A percentile compares a stretch with the other conserved stretches of the same genome.
Evolutionary conservation across 2,113 vertebrate species (phyloP).

Genomic region (Oceanites oceanicus): DNA sequence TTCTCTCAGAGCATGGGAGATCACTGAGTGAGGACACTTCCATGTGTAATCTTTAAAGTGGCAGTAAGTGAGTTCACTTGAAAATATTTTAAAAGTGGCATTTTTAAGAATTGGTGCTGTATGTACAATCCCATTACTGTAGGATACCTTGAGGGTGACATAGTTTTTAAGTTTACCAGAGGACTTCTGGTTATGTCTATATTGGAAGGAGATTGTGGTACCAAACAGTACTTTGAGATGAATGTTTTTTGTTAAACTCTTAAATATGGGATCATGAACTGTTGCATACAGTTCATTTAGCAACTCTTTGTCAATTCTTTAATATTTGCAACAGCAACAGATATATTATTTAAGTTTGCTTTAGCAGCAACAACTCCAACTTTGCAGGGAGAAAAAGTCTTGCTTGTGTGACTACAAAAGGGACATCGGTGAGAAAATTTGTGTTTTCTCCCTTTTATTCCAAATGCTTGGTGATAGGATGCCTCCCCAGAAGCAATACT

Average conservation of each 20-base stretch:
- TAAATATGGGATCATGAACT: background rate
- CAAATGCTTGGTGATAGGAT: fast-evolving
- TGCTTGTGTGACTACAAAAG: background rate
- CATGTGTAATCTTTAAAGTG: slow-evolving; percentile 39
- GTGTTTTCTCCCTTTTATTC: background rate
- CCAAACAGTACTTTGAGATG: background rate
- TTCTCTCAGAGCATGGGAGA: slow-evolving; percentile 4
- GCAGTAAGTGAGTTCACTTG: slow-evolving; percentile 17
- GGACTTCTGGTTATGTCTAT: background rate
- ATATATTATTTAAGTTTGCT: background rate
- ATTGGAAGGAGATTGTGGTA: background rate
- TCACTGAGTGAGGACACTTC: background rate
- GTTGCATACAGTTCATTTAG: background rate
- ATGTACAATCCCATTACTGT: background rate
- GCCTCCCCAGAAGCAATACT: too few species aligned
- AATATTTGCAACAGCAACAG: background rate
- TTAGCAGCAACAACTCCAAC: background rate
- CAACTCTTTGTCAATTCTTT: background rate
- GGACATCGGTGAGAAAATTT: background rate
- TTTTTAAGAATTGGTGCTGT: background rate
- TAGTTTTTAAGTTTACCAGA: background rate
- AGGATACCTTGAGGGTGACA: background rate
- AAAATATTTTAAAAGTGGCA: background rate
- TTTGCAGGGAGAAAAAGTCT: background rate
- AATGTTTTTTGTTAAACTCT: background rate